Base-by-base conservation (phyloP, 2,888 invertebrate species). In the Griposia aprilina region DNA sequence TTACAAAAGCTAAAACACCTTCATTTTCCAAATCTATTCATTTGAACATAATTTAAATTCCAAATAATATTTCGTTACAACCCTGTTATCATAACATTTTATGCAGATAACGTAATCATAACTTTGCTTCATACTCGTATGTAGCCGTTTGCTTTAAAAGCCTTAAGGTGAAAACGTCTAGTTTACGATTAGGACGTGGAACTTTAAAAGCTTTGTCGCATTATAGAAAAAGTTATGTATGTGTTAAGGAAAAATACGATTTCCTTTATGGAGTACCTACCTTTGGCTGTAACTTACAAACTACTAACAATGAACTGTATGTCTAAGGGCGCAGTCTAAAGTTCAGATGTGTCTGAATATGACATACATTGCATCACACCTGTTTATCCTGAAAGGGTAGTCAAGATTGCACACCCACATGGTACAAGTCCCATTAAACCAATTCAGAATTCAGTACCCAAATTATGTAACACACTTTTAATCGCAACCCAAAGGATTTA, bases 151-250 rank as follows among this genome's bases (percentile, higher is more conserved):
- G 41, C 59, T 74, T 50, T 60, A 62, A 59, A 68, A 77, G 23
- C 73, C 48, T 48, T 59, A 23, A 74, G 26, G 36, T 76, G 57
- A 63, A 69, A 59, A 59, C 74, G 57, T 71, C 78, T 66, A 59
- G 59, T 83, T 85, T 81, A 85, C 69, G 74, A 70, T 81, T 30
- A 83, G 23, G 66, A 74, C 74, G 36, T 57, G 26, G 66, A 72
- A 76, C 74, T 83, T 85, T 83, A 81, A 85, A 81, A 85, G 85
- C 85, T 83, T 85, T 74, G 78, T 73, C 67, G 55, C 85, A 81
- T 85, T 81, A 81, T 70, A 81, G 76, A 81, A 78, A 78, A 85
- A 83, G 83, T 66, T 80, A 67, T 78, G 74, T 55, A 26, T 30
- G 65, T 66, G 41, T 82, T 73, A 70, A n/a, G 41, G 8, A 11